Conservation (phyloP, 2,888 invertebrate species). For the Lordiphosa fenestrarum region DNA sequence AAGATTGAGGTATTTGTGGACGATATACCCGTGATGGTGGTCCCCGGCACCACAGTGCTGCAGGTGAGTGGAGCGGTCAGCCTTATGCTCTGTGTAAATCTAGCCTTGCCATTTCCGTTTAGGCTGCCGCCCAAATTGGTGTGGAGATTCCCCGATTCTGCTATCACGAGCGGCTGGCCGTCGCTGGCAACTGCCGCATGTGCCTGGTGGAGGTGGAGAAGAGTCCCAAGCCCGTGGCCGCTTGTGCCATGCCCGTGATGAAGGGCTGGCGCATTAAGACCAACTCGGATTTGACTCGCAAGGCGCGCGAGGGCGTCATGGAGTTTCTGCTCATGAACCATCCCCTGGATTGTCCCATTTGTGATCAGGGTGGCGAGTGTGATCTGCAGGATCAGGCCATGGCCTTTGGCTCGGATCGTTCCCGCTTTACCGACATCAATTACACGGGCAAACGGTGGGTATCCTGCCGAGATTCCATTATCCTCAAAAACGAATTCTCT, state of each 20-base stretch:
- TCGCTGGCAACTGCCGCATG: slow-evolving; percentile 99
- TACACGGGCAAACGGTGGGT: slow-evolving; percentile 92
- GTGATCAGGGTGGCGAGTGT: slow-evolving; percentile 98
- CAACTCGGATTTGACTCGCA: slow-evolving; percentile 94
- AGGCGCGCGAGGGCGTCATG: slow-evolving; percentile 94
- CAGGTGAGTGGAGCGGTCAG: slow-evolving; percentile 84
- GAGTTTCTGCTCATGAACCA: slow-evolving; percentile 99
- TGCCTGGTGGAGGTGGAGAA: slow-evolving; percentile 99
- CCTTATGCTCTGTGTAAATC: too few species aligned
- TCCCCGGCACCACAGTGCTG: slow-evolving; percentile 97
- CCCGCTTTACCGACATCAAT: slow-evolving; percentile 95
- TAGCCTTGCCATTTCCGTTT: not conserved
- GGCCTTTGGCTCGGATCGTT: slow-evolving; percentile 98
- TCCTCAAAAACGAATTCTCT: not conserved
- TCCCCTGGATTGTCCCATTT: slow-evolving; percentile 99
- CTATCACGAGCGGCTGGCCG: slow-evolving; percentile 98
- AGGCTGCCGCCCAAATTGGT: slow-evolving; percentile 97
- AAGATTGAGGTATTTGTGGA: slow-evolving; percentile 98
- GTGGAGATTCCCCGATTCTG: slow-evolving; percentile 99
- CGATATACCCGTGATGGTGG: slow-evolving; percentile 95
- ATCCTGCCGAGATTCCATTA: not conserved
- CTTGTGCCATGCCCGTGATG: slow-evolving; percentile 99
- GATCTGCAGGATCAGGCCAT: slow-evolving; percentile 99
- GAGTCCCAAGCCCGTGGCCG: slow-evolving; percentile 98
- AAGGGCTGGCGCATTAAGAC: slow-evolving; percentile 99